phyloP scores from a whole-genome alignment of 2,888 invertebrate species.

The Rotaria macrura region DNA sequence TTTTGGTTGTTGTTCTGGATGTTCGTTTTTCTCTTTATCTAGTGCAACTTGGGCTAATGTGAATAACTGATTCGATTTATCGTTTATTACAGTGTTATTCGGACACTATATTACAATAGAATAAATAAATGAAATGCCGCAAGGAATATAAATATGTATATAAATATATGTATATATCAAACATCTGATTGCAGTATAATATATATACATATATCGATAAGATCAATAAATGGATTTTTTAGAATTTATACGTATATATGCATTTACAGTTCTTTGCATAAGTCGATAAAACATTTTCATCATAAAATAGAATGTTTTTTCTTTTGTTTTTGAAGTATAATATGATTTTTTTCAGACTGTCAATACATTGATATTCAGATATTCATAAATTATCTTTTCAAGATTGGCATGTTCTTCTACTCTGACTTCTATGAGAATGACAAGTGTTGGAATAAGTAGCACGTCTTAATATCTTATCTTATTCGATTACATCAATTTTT shows the following conservation, averaged over 20 bases:
- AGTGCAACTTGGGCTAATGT: constrained; percentile 22
- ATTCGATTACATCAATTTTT: background rate
- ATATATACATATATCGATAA: no score
- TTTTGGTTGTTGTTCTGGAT: background rate
- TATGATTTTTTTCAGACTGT: no score
- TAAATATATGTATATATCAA: background rate
- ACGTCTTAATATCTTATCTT: background rate
- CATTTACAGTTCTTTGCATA: no score
- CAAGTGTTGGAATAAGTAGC: background rate
- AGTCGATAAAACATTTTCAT: background rate
- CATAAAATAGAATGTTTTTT: background rate
- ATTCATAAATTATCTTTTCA: background rate
- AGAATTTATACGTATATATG: no score
- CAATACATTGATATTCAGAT: no score
- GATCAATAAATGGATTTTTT: no score
- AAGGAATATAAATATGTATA: no score
- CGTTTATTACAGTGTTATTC: background rate
- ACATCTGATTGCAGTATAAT: background rate
- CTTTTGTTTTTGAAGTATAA: no score
- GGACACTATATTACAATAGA: background rate
- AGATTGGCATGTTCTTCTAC: background rate
- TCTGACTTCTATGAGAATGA: background rate
- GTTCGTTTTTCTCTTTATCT: constrained; percentile 16
- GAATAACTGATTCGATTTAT: constrained; percentile 25
- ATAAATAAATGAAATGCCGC: background rate